phyloP scores from a whole-genome alignment of 2,113 vertebrate species.

The Dolichotis patagonum region DNA sequence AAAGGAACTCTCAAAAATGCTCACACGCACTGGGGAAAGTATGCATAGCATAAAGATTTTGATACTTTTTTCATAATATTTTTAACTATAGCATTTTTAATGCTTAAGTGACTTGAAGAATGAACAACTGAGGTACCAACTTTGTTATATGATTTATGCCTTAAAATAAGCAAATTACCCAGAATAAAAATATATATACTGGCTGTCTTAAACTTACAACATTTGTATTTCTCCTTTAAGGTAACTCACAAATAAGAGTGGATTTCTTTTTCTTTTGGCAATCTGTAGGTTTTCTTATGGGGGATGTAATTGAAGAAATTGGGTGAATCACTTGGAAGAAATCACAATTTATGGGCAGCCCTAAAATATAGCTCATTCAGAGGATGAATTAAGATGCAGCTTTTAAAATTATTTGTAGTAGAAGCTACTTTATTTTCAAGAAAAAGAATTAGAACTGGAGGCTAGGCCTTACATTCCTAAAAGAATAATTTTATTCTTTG shows the following conservation, averaged over 20 bases:
- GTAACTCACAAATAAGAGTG: background rate
- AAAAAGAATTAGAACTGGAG: constrained; percentile 32
- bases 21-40: background rate
- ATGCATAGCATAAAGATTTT: background rate
- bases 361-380: background rate
- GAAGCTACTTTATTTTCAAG: constrained; percentile 20
- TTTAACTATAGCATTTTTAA: background rate
- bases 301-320: constrained; percentile 4
- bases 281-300: background rate
- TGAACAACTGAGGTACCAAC: background rate
- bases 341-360: background rate
- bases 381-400: background rate
- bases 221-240: background rate
- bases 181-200: background rate
- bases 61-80: background rate
- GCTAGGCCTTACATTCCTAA: background rate
- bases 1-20: background rate
- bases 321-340: background rate
- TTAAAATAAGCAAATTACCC: background rate
- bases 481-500: background rate
- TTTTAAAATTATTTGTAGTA: background rate
- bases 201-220: background rate
- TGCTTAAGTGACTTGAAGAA: background rate
- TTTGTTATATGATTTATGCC: background rate
- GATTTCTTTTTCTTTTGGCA: background rate